A percentile compares a stretch with the other conserved stretches of the same genome.
These are phyloP conservation scores for Syrrhaptes paradoxus DNA, from an alignment of 2,113 vertebrate species.

Conservation along the genomic window DNA sequence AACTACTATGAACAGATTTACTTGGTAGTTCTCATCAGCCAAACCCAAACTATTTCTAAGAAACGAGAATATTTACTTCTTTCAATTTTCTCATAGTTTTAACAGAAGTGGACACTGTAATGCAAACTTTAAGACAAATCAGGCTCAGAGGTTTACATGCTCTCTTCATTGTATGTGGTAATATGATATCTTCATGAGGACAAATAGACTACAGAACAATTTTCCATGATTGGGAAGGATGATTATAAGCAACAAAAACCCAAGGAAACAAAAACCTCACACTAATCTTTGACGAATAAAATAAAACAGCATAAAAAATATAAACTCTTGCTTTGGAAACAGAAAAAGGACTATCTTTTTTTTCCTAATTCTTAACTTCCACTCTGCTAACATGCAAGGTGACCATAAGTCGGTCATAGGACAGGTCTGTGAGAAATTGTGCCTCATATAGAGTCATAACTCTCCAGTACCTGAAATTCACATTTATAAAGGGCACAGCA, in stretches of 20 bases:
- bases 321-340: background rate
- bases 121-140: background rate
- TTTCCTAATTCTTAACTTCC: background rate
- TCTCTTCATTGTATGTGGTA: background rate
- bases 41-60: background rate
- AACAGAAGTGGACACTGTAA: background rate
- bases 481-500: background rate
- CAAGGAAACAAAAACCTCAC: background rate
- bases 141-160: background rate
- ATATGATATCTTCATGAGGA: background rate
- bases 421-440: background rate
- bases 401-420: background rate
- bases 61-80: background rate
- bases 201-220: background rate
- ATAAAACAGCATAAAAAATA: background rate
- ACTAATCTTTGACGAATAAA: background rate
- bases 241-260: background rate
- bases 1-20: background rate
- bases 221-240: background rate
- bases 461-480: background rate
- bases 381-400: background rate
- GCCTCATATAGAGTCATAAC: background rate
- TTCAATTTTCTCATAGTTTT: background rate
- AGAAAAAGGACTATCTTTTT: background rate
- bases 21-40: background rate